Evolutionary conservation across 30 jellyfish, hydroid and myxozoan genomes (phyloP).

Genomic region (Rhopilema esculentum): DNA sequence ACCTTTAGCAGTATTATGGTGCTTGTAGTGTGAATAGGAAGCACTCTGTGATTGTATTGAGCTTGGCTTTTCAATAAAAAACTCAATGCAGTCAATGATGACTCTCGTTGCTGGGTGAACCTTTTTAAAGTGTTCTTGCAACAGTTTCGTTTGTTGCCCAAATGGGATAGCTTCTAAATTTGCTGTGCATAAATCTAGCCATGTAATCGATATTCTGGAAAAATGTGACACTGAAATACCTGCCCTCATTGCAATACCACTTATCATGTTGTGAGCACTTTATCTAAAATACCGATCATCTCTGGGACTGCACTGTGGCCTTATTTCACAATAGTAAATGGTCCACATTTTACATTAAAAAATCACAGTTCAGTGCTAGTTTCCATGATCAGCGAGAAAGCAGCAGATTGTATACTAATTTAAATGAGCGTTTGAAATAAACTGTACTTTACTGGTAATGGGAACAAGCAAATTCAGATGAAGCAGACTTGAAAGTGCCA

Average conservation of each 20-base stretch:
- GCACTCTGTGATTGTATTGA: slow-evolving; percentile 46
- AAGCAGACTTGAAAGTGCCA: neutral
- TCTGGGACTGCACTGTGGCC: neutral
- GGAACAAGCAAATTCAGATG: neutral
- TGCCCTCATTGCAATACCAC: slow-evolving; percentile 37
- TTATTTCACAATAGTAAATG: neutral
- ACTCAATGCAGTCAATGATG: slow-evolving; percentile 9
- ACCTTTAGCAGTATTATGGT: slow-evolving; percentile 50
- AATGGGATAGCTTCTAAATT: slow-evolving; percentile 49
- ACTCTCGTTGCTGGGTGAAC: slow-evolving; percentile 30
- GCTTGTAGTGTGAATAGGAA: slow-evolving; percentile 33
- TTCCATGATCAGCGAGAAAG: neutral
- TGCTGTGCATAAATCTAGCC: slow-evolving; percentile 44
- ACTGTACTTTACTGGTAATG: neutral
- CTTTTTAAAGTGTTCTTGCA: slow-evolving; percentile 44
- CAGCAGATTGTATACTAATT: neutral
- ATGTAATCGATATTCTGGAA: slow-evolving; percentile 35
- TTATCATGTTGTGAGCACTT: neutral
- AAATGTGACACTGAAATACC: slow-evolving; percentile 15
- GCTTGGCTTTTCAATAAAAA: slow-evolving; percentile 44
- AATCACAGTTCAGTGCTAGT: neutral
- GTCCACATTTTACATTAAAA: neutral
- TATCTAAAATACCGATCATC: neutral
- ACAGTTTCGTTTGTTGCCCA: slow-evolving; percentile 37
- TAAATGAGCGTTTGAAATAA: neutral